Evolutionary conservation across 2,113 vertebrate species (phyloP).

Genomic region (Atrichornis clamosus): DNA sequence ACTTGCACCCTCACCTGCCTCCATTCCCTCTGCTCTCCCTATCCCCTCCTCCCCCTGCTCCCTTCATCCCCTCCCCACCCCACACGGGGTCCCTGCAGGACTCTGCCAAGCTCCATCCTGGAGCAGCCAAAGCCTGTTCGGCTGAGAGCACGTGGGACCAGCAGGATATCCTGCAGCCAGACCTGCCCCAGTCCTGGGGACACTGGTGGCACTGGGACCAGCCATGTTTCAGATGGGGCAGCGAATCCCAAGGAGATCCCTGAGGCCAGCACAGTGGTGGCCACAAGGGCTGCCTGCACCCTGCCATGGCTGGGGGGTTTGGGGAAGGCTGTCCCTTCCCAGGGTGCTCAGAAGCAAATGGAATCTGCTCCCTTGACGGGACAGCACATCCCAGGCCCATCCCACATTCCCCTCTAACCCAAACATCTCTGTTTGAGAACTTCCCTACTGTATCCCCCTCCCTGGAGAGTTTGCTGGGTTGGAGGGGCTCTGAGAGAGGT

Average conservation of each 20-base stretch:
- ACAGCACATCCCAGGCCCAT: not conserved
- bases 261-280: not conserved
- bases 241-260: not conserved
- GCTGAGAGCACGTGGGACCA: not conserved
- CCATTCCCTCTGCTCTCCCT: not conserved
- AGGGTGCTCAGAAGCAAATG: not conserved
- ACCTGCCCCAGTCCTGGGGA: not conserved
- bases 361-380: not conserved
- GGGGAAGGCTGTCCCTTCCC: not conserved
- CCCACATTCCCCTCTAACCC: not conserved
- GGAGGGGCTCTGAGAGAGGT: fast-evolving
- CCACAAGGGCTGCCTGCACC: not conserved
- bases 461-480: not conserved
- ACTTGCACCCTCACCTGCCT: no score
- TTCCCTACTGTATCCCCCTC: not conserved
- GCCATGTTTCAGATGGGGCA: fast-evolving
- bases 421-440: not conserved
- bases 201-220: not conserved
- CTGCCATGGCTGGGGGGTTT: not conserved
- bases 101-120: not conserved
- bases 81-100: not conserved
- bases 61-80: not conserved
- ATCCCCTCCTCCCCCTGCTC: not conserved
- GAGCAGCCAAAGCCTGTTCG: not conserved
- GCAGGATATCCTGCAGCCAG: not conserved